Evolutionary conservation across 37 sponge, comb jelly and placozoan species (phyloP).

Genomic region (Hexactinellida sp.): DNA sequence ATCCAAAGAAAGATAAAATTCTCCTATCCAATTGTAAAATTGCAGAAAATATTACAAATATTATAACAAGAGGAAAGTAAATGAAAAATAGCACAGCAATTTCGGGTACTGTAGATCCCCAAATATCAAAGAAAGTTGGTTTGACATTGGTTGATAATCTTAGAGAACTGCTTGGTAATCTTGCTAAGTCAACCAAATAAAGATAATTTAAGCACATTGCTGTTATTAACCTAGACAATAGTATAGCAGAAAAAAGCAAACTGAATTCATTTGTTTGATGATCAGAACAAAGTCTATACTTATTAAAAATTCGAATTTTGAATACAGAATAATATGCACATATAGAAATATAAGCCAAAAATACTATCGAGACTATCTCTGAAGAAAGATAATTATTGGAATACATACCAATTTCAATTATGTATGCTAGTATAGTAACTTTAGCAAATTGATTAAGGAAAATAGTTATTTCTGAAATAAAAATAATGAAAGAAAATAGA

Average conservation of each 20-base stretch:
- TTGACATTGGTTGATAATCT: not conserved
- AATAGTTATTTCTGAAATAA: not conserved
- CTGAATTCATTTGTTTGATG: slow-evolving; percentile 86
- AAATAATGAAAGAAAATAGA: not conserved
- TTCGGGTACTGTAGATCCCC: not conserved
- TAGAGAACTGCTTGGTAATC: not conserved
- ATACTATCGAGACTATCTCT: slow-evolving; percentile 49
- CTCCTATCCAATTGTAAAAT: not conserved
- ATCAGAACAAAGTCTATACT: slow-evolving; percentile 76
- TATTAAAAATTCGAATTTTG: slow-evolving; percentile 81
- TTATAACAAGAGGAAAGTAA: not conserved
- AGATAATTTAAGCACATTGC: not conserved
- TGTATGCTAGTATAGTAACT: not conserved
- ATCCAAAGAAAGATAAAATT: not conserved
- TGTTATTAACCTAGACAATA: not conserved
- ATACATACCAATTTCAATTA: not conserved
- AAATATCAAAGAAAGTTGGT: slow-evolving; percentile 8
- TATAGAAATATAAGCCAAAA: slow-evolving; percentile 75
- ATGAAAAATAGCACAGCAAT: not conserved
- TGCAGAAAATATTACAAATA: not conserved
- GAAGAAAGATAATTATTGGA: not conserved
- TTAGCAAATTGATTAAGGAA: slow-evolving; percentile 2
- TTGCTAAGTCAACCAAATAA: not conserved
- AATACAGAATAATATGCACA: slow-evolving; percentile 95
- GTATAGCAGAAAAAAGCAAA: slow-evolving; percentile 77